Conservation (phyloP, 1,140 invertebrate species). For the Meloidogyne floridensis region DNA sequence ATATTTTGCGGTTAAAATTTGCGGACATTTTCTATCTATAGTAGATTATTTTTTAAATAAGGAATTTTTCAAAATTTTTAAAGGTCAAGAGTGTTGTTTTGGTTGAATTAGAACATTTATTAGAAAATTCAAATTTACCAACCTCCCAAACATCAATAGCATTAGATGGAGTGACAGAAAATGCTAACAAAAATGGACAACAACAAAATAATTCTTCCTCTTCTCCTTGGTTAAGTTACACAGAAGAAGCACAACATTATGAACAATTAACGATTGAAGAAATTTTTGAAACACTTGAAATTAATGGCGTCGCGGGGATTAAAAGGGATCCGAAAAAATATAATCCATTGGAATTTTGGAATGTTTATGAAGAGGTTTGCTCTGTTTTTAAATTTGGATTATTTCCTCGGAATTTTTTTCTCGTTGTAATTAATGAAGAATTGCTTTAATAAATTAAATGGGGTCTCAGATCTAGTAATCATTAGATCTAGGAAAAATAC, state of each 20-base stretch:
- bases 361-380: not conserved
- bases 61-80: not conserved
- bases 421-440: too few relatives aligned
- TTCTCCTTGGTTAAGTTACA: not conserved
- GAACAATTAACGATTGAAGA: slow-evolving; percentile 2
- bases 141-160: not conserved
- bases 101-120: not conserved
- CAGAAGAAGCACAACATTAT: not conserved
- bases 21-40: too few relatives aligned
- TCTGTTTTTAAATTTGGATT: not conserved
- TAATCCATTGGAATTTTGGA: not conserved
- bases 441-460: too few relatives aligned
- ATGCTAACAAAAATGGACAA: not conserved
- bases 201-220: not conserved
- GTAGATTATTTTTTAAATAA: not conserved
- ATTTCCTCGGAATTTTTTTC: too few relatives aligned
- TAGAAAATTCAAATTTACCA: not conserved
- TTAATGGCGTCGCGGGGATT: not conserved
- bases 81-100: slow-evolving; percentile 1
- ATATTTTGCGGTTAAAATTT: too few relatives aligned
- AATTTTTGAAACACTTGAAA: not conserved
- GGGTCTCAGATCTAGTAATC: too few relatives aligned
- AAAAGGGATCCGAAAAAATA: not conserved
- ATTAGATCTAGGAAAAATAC: too few relatives aligned
- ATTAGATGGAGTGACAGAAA: not conserved